These are phyloP conservation scores for Varecia variegata DNA, from an alignment of 2,797 vertebrate species.

Conservation along the genomic window DNA sequence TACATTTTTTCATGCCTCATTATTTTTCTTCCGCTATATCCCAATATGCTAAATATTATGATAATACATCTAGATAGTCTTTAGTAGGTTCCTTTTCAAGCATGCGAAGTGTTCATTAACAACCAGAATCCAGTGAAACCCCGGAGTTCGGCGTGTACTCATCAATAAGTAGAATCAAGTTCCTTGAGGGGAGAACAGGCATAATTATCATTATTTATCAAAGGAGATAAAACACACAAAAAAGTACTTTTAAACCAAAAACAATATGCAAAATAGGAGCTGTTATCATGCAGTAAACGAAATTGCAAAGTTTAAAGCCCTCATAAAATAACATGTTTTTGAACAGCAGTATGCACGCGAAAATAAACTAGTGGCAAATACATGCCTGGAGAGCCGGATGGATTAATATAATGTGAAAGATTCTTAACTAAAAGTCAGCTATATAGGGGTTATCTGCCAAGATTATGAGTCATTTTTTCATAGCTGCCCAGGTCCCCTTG, in stretches of 20 bases:
- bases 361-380: background rate
- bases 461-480: background rate
- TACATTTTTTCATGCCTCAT: conserved; percentile 63
- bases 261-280: conserved; percentile 11
- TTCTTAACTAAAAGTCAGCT: background rate
- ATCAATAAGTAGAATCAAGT: conserved; percentile 1
- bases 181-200: conserved; percentile 11
- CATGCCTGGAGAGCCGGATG: background rate
- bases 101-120: conserved; percentile 55
- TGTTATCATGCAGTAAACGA: conserved; percentile 27
- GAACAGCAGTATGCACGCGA: background rate
- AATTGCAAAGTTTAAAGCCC: background rate
- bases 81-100: background rate
- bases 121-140: background rate
- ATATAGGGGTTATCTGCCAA: background rate
- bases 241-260: conserved; percentile 48
- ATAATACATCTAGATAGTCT: conserved; percentile 64
- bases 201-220: conserved; percentile 64
- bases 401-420: background rate
- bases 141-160: background rate
- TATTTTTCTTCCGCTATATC: conserved; percentile 63
- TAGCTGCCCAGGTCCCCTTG: background rate
- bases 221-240: conserved; percentile 52
- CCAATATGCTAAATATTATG: conserved; percentile 68
- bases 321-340: conserved; percentile 24